Evolutionary conservation across 1,140 invertebrate genomes (phyloP).

Genomic region (Probaryconus sp.): DNA sequence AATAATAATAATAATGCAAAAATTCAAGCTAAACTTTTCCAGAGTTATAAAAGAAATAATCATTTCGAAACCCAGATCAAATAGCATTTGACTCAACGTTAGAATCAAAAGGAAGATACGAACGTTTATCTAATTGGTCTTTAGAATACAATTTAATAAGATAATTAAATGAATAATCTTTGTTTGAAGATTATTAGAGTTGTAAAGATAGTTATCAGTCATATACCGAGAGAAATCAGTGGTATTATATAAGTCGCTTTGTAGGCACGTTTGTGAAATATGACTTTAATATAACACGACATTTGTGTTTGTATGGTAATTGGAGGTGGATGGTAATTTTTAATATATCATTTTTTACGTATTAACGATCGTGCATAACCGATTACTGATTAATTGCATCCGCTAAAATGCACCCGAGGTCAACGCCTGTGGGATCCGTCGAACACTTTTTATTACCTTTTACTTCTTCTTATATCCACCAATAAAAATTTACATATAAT

Average conservation of each 20-base stretch:
- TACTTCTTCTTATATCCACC: constrained; percentile 26
- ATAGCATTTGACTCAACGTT: too few relatives aligned
- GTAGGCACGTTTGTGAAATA: neutral
- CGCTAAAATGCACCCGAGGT: constrained; percentile 43
- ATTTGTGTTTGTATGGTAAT: neutral
- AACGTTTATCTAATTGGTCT: too few relatives aligned
- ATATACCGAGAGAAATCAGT: constrained; percentile 10
- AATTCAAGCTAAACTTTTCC: too few relatives aligned
- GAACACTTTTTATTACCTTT: constrained; percentile 33
- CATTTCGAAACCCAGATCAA: too few relatives aligned
- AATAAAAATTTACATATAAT: constrained; percentile 37
- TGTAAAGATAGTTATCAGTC: neutral
- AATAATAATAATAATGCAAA: too few relatives aligned
- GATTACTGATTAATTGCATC: constrained; percentile 39
- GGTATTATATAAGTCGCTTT: constrained; percentile 3
- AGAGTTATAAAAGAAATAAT: too few relatives aligned
- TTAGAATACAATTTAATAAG: too few relatives aligned
- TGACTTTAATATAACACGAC: constrained; percentile 9
- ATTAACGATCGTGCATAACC: constrained; percentile 2
- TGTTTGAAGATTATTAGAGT: constrained; percentile 1
- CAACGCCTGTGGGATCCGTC: constrained; percentile 31
- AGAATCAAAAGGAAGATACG: too few relatives aligned
- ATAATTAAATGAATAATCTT: constrained; percentile 2
- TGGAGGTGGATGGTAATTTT: constrained; percentile 11
- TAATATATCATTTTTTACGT: neutral